Evolutionary conservation across 2,888 invertebrate species (phyloP).

Genomic region (Meliscaeva auricollis): DNA sequence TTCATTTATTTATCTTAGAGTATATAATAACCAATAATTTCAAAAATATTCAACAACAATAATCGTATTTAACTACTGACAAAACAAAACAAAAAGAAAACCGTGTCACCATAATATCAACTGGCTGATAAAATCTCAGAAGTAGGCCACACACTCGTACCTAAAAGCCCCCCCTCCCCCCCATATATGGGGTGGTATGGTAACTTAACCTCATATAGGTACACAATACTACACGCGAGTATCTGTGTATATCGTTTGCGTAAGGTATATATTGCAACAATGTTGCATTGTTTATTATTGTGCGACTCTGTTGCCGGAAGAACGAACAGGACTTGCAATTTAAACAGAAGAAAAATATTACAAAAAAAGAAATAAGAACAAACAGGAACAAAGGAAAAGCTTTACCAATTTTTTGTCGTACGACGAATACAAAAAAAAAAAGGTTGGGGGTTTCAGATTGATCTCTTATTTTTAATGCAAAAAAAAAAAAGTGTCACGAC

Average conservation of each 20-base stretch:
- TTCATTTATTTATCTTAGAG: no score
- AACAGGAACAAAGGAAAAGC: slow-evolving; percentile 19
- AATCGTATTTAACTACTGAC: background rate
- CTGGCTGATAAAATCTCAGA: slow-evolving; percentile 55
- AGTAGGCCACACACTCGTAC: slow-evolving; percentile 40
- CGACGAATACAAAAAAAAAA: background rate
- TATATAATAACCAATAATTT: background rate
- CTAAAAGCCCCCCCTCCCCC: no score
- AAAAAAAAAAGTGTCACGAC: background rate
- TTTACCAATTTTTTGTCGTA: background rate
- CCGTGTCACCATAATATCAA: slow-evolving; percentile 25
- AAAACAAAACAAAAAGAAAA: slow-evolving; percentile 2
- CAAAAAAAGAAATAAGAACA: slow-evolving; percentile 3
- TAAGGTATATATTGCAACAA: slow-evolving; percentile 19
- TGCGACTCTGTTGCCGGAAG: slow-evolving; percentile 11
- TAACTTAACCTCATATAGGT: background rate
- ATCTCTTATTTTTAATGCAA: background rate
- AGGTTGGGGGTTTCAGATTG: background rate
- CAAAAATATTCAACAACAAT: background rate
- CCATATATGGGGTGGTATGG: slow-evolving; percentile 32
- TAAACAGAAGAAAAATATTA: background rate
- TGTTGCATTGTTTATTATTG: slow-evolving; percentile 7
- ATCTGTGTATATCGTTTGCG: background rate
- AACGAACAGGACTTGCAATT: background rate
- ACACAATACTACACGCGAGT: background rate